phyloP scores from a whole-genome alignment of 1,140 invertebrate species.

The Pogonomyrmex barbatus region DNA sequence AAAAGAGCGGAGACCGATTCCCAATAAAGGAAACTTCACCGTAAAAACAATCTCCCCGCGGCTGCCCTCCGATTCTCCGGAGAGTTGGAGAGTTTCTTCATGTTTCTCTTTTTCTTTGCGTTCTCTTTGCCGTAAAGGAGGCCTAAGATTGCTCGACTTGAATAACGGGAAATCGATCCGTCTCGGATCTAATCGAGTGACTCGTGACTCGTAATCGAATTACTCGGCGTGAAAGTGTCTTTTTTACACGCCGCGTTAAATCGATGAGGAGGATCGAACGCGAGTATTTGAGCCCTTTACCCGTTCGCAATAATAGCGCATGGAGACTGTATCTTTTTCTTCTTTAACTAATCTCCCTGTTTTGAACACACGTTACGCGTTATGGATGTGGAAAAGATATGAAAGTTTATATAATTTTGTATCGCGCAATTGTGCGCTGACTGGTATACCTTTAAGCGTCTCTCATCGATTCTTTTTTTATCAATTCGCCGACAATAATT shows the following conservation, averaged over 20 bases:
- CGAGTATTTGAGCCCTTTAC: background rate
- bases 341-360: background rate
- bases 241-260: background rate
- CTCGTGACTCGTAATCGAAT: background rate
- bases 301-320: background rate
- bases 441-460: background rate
- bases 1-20: conserved; percentile 40
- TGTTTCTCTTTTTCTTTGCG: background rate
- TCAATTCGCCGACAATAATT: conserved; percentile 2
- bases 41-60: conserved; percentile 77
- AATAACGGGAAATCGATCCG: conserved; percentile 33
- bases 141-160: conserved; percentile 44
- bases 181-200: conserved; percentile 20
- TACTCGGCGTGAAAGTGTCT: background rate
- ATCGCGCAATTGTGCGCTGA: background rate
- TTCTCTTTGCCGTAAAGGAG: background rate
- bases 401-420: background rate
- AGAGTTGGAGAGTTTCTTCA: conserved; percentile 23
- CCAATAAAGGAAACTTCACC: conserved; percentile 76
- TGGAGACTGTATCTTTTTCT: background rate
- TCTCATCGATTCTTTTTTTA: background rate
- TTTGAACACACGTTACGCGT: background rate
- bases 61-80: conserved; percentile 17
- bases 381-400: background rate
- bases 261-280: background rate